Evolutionary conservation across 1,140 invertebrate genomes (phyloP).

Genomic region (Drosophila kurseongensis): DNA sequence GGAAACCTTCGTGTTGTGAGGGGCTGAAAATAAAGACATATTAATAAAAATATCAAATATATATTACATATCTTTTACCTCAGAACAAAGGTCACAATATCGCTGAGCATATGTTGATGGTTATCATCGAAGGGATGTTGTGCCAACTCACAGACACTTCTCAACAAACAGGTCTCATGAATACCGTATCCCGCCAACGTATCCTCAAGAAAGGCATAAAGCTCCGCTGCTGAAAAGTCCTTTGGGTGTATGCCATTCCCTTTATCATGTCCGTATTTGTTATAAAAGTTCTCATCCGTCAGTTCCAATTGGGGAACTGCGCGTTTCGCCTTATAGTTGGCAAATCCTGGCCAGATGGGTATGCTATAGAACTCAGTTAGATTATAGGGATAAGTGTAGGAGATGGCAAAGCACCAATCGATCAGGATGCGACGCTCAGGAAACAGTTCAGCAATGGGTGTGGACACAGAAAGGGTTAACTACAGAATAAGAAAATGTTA

Average conservation of each 20-base stretch:
- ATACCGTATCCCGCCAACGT: constrained; percentile 58
- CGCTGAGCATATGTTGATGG: constrained; percentile 63
- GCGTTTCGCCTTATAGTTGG: constrained; percentile 60
- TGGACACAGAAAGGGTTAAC: constrained; percentile 65
- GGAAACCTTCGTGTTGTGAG: constrained; percentile 70
- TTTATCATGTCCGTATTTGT: constrained; percentile 58
- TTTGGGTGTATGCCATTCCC: constrained; percentile 55
- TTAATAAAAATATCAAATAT: background rate
- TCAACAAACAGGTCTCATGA: constrained; percentile 71
- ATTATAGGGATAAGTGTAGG: constrained; percentile 63
- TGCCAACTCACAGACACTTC: constrained; percentile 75
- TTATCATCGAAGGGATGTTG: constrained; percentile 73
- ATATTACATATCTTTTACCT: constrained; percentile 40
- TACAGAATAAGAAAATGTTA: background rate
- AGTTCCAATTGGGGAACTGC: constrained; percentile 31
- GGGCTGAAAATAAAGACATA: constrained; percentile 54
- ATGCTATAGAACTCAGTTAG: constrained; percentile 72
- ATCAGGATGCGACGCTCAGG: constrained; percentile 71
- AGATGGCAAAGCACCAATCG: constrained; percentile 79
- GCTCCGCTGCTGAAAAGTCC: constrained; percentile 75
- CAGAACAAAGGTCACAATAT: constrained; percentile 73
- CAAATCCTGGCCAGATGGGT: constrained; percentile 78
- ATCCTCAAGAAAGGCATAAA: constrained; percentile 69
- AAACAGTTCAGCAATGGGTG: constrained; percentile 62
- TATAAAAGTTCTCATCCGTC: constrained; percentile 39